Evolutionary conservation across 2,888 invertebrate genomes (phyloP).

Genomic region (Zele albiditarsus): DNA sequence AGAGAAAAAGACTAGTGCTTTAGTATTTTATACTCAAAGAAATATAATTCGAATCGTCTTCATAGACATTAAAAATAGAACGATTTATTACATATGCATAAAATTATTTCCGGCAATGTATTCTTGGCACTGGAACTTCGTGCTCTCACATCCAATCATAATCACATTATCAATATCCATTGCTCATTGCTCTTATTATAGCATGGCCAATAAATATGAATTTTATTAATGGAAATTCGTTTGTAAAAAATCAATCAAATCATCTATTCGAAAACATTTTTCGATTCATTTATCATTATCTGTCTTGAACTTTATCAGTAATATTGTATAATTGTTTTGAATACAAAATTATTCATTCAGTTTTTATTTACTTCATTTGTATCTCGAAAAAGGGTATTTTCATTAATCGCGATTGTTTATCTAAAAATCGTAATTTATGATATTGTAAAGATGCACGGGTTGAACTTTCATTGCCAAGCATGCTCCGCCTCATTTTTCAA

Average conservation of each 20-base stretch:
- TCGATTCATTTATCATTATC: too few relatives aligned
- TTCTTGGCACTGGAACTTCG: conserved; percentile 45
- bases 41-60: neutral
- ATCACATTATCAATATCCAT: conserved; percentile 5
- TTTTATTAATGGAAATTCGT: neutral
- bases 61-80: neutral
- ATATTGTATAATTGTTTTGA: neutral
- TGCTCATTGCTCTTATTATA: conserved; percentile 19
- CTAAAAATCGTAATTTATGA: neutral
- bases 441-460: conserved; percentile 34
- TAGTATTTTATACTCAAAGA: neutral
- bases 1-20: neutral
- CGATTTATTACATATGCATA: conserved; percentile 2
- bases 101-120: conserved; percentile 34
- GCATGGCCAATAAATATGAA: conserved; percentile 21
- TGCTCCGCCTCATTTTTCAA: conserved; percentile 52
- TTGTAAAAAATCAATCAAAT: neutral
- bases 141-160: conserved; percentile 27
- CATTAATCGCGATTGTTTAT: neutral
- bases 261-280: neutral
- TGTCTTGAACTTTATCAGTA: too few relatives aligned
- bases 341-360: neutral
- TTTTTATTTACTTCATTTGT: neutral
- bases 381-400: neutral
- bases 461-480: conserved; percentile 62